Evolutionary conservation across 2,113 vertebrate genomes (phyloP), one percentile per base, ranked within the genome.

Genomic region (Menura novaehollandiae): DNA sequence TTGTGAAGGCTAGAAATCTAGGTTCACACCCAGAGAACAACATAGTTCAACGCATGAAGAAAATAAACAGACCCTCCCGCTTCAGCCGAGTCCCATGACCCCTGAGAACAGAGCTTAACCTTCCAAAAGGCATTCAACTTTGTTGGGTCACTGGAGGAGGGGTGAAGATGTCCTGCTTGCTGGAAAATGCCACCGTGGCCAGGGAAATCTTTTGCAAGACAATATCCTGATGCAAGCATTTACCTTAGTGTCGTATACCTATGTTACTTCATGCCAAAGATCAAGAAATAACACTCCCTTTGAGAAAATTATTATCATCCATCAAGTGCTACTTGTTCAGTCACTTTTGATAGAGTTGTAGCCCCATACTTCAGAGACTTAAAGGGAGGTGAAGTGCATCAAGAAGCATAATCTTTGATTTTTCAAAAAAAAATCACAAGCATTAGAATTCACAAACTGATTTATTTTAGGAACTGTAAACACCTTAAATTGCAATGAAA

Each of bases 31-130:
- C 88, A 52, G 88, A 58, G 67, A 95, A 84, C 82, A 88, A 67
- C 82, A 64, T 3, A 88, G 88, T 47, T 96, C 92, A 93, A 93
- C 88, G 93, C 72, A 93, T 19, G 85, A 44, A 92, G 96, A 96
- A 96, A 97, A 96, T 93, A 96, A 97, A 92, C 96, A 97, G 96
- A 94, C 92, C 64, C 88, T 71, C 68, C 7, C 0, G 15, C 75
- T 93, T 83, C 92, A 93, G 72, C 63, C 72, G 78, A 47, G 90
- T 94, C 96, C 88, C 95, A 94, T 96, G 95, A 96, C 96, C 95
- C 52, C 79, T 63, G 90, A 1, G 75, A 62, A 84, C 68, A 91
- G 88, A 95, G 95, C 95, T 94, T 96, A 96, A 96, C 96, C 95
- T 96, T 90, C 95, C 94, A 39, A 83, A 92, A 96, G 95, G 82